Conservation (phyloP, 2,797 vertebrate genomes). For the Margarornis squamiger region DNA sequence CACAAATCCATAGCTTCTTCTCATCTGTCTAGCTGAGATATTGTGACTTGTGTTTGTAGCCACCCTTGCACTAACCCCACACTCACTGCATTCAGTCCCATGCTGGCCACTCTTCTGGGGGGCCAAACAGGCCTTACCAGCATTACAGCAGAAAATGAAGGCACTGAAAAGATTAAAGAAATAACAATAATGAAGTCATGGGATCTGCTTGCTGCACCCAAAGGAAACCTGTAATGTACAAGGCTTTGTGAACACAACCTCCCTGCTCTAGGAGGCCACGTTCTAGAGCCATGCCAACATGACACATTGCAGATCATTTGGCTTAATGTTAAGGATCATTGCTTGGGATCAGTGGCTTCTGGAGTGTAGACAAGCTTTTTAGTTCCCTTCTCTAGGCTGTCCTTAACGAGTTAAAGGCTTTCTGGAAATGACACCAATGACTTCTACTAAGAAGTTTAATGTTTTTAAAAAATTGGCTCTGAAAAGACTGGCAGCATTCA, state of each 20-base stretch:
- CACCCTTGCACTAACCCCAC: background rate
- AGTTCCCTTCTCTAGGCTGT: background rate
- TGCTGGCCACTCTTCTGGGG: background rate
- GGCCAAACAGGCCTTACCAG: background rate
- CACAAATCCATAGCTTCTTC: background rate
- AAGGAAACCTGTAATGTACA: background rate
- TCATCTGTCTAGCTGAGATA: background rate
- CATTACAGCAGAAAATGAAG: background rate
- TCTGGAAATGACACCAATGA: background rate
- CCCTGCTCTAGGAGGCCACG: background rate
- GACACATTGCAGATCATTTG: background rate
- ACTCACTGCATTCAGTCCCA: background rate
- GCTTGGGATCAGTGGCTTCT: background rate
- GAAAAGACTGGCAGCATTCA: background rate
- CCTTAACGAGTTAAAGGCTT: background rate
- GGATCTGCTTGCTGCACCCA: background rate
- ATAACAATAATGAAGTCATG: background rate
- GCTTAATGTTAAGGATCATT: background rate
- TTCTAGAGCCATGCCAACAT: accelerated
- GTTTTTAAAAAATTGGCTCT: background rate
- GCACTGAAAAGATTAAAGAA: background rate
- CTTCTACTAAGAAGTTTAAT: background rate
- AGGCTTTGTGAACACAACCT: accelerated
- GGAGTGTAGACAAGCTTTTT: accelerated
- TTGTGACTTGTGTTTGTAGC: background rate